Percentiles rank a stretch among this genome's conserved stretches.
Conservation (phyloP, 2,888 invertebrate genomes). For the Latrodectus elegans region DNA sequence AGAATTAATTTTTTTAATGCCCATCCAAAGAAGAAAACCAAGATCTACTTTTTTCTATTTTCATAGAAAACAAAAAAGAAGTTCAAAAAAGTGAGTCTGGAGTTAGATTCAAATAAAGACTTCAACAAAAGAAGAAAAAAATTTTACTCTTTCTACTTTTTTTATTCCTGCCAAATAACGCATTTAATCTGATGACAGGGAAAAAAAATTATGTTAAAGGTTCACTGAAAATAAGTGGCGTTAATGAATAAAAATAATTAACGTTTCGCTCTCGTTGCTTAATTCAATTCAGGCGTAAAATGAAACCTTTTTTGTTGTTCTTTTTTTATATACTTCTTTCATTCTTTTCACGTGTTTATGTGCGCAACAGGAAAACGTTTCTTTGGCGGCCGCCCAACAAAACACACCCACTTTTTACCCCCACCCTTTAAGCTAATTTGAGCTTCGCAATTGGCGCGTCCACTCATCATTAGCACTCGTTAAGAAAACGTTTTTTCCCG, state of each 20-base stretch:
- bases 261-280: slow-evolving; percentile 34
- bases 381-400: slow-evolving; percentile 50
- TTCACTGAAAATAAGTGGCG: slow-evolving; percentile 34
- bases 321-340: slow-evolving; percentile 30
- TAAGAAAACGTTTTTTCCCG: slow-evolving; percentile 33
- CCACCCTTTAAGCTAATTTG: slow-evolving; percentile 37
- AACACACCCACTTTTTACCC: slow-evolving; percentile 35
- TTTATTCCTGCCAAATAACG: slow-evolving; percentile 25
- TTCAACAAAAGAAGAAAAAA: not conserved
- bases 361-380: slow-evolving; percentile 65
- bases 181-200: slow-evolving; percentile 20
- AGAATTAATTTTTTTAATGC: too few relatives aligned
- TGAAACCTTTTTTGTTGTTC: slow-evolving; percentile 43
- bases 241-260: slow-evolving; percentile 68
- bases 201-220: not conserved
- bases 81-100: not conserved
- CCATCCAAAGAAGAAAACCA: too few relatives aligned
- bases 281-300: slow-evolving; percentile 60
- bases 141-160: not conserved
- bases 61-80: not conserved
- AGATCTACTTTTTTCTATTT: not conserved
- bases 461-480: slow-evolving; percentile 59
- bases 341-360: slow-evolving; percentile 46
- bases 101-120: not conserved
- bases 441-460: slow-evolving; percentile 37